Base-by-base conservation (phyloP, 2,888 invertebrate genomes). In the Elysia crispata region DNA sequence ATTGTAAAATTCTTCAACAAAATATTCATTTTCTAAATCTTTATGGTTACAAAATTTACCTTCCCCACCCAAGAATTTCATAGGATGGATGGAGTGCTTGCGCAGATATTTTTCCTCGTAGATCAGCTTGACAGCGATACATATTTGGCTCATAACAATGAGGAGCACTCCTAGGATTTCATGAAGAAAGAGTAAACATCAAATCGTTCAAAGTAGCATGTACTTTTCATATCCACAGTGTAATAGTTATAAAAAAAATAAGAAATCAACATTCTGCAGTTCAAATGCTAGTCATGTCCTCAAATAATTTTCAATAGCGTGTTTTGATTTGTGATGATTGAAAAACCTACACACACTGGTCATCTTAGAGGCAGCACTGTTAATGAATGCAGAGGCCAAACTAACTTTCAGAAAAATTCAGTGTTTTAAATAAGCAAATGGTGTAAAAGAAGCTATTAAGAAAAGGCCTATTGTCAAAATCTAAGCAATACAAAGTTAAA, bases 41-140 rank as follows among this genome's bases (percentile, higher is more conserved):
- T n/a, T n/a, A n/a, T n/a, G 15, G 8, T 33, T 5, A 70, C 23
- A 30, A 11, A 30, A 64, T 83, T 72, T 87, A 93, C 97, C 97
- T 94, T 98, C 98, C 96, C 96, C 97, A 11, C 98, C 98, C 28
- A 97, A 96, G 6, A 97, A 98, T 92, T 97, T 96, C 82, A 98
- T 93, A 0, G 98, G 95, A 0, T 97, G 96, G 72, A 98, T 96
- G 92, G 97, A 96, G 86, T 95, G 94, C 74, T 96, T 95, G 81
- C 95, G 93, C 0, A 98, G 95, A 91, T 95, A 97, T 92, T 97
- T 97, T 91, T 99, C 98, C 92, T 99, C 98, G 83, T 96, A 95
- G 0, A 98, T 97, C 96, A 98, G 97, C 93, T 98, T 98, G 79
- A 95, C 94, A 0, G 97, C 96, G 25, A 95, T 95, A 85, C 98